Conservation (phyloP, 2,113 vertebrate genomes). For the Neodon shergylaensis region DNA sequence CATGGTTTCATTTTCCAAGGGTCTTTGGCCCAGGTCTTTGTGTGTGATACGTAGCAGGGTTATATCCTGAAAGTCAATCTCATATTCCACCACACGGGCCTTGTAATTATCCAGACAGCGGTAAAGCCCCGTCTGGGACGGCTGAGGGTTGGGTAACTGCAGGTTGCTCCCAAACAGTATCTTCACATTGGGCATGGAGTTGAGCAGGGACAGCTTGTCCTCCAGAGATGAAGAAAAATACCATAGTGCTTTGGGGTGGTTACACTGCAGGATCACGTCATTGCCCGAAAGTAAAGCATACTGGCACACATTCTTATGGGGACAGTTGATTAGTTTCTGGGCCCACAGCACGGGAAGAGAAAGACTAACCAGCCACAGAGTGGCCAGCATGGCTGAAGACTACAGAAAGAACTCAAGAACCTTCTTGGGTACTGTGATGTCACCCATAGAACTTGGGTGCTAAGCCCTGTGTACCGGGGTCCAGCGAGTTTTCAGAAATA, state of each 20-base stretch:
- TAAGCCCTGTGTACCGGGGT: neutral
- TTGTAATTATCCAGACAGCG: constrained; percentile 24
- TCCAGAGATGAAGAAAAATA: neutral
- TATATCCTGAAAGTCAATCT: constrained; percentile 78
- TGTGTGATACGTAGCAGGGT: constrained; percentile 61
- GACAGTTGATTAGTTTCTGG: constrained; percentile 49
- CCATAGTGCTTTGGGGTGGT: neutral
- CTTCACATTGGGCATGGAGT: neutral
- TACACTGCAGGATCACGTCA: constrained; percentile 69
- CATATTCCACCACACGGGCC: constrained; percentile 58
- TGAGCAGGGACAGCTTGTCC: neutral
- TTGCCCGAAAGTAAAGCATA: constrained; percentile 66
- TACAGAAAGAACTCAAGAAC: neutral
- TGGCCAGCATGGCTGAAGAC: neutral
- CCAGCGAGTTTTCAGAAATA: neutral
- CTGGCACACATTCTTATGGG: constrained; percentile 62
- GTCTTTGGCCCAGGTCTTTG: constrained; percentile 33
- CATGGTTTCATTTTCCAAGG: constrained; percentile 53
- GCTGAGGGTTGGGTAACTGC: constrained; percentile 49
- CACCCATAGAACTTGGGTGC: neutral
- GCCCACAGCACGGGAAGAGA: constrained; percentile 5
- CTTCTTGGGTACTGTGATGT: constrained; percentile 32
- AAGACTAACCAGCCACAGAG: constrained; percentile 44
- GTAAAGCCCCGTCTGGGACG: constrained; percentile 72
- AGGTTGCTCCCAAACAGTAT: constrained; percentile 59